These are phyloP conservation scores for Lagopus leucura DNA, from an alignment of 2,113 vertebrate genomes.

Conservation along the genomic window DNA sequence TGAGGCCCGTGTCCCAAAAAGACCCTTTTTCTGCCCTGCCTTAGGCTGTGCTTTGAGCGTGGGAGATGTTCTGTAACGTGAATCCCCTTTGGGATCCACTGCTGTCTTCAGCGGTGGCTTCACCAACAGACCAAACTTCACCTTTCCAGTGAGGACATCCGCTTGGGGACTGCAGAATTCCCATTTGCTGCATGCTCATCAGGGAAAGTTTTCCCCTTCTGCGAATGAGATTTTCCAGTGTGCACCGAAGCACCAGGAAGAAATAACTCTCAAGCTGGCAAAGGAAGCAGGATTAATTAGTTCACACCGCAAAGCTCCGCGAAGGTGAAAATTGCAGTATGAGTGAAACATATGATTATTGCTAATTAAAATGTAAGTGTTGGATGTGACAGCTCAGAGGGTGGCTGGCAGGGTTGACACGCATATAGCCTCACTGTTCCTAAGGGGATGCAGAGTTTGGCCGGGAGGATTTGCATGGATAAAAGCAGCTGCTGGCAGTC, in stretches of 20 bases:
- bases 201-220: background rate
- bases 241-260: background rate
- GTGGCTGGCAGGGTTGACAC: background rate
- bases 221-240: background rate
- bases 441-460: background rate
- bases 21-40: background rate
- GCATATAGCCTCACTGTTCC: background rate
- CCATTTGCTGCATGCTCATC: background rate
- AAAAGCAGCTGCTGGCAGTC: background rate
- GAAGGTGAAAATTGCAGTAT: constrained; percentile 54
- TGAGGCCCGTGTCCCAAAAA: background rate
- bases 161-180: background rate
- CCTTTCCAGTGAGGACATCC: background rate
- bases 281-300: constrained; percentile 26
- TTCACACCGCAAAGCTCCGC: background rate
- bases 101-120: background rate
- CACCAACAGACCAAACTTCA: background rate
- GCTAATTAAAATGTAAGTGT: constrained; percentile 59
- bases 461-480: background rate
- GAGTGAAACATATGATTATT: constrained; percentile 39
- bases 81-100: background rate
- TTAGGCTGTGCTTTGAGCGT: background rate
- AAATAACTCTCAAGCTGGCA: constrained; percentile 24
- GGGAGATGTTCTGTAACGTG: background rate
- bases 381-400: constrained; percentile 2